phyloP scores from a whole-genome alignment of 2,797 vertebrate genomes.

The Hephaestus fuliginosus region DNA sequence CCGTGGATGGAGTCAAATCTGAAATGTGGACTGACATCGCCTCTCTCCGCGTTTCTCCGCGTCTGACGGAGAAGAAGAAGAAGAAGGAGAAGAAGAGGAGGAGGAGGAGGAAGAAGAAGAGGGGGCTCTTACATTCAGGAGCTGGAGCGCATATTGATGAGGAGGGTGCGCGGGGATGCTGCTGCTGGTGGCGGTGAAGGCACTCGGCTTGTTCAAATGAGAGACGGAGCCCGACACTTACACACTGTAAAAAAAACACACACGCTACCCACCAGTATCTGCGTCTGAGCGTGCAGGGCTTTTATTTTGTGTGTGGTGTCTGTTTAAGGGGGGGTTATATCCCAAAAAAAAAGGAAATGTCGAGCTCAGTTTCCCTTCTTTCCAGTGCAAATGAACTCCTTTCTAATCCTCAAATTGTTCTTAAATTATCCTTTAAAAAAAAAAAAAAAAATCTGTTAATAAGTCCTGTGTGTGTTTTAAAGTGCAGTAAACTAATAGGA shows the following conservation, averaged over 20 bases:
- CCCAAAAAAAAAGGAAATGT: too few species aligned
- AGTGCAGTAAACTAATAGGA: background rate
- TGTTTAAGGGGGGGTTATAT: background rate
- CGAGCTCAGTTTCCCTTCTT: too few species aligned
- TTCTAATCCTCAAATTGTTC: background rate
- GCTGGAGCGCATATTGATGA: constrained; percentile 79
- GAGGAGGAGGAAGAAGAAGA: constrained; percentile 3
- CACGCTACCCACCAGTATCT: constrained; percentile 30
- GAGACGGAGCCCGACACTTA: constrained; percentile 59
- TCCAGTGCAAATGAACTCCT: background rate
- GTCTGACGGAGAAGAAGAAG: constrained; percentile 10
- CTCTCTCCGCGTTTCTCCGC: constrained; percentile 51
- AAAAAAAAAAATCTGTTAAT: too few species aligned
- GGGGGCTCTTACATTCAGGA: constrained; percentile 55
- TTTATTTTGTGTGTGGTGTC: background rate
- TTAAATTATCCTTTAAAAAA: background rate
- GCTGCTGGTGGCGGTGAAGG: constrained; percentile 66
- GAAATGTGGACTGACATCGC: constrained; percentile 67
- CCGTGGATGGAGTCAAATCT: constrained; percentile 53
- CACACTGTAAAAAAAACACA: constrained; percentile 74
- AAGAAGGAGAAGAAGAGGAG: too few species aligned
- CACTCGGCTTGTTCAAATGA: constrained; percentile 70
- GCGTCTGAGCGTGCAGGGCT: background rate
- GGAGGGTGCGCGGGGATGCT: constrained; percentile 44
- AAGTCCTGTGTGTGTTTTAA: too few species aligned